A percentile compares a stretch with the other conserved stretches of the same genome.
phyloP scores from a whole-genome alignment of 1,140 invertebrate genomes.

The Periplaneta americana region DNA sequence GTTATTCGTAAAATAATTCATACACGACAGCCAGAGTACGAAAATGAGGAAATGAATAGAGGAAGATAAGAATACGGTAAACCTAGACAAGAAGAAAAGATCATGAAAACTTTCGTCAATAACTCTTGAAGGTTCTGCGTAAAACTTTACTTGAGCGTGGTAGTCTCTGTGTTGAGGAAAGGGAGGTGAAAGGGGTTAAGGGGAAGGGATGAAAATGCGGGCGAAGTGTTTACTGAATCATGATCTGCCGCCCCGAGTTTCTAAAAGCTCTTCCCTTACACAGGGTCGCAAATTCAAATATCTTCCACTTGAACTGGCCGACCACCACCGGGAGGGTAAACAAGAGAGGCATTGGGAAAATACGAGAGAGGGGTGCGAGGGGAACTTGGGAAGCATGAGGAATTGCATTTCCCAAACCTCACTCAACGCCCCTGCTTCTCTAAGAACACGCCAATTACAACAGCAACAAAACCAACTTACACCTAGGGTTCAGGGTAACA shows the following conservation, averaged over 20 bases:
- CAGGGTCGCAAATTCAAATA: slow-evolving; percentile 17
- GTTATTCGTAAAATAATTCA: too few species aligned
- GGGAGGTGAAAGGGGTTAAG: background rate
- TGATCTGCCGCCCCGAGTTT: slow-evolving; percentile 15
- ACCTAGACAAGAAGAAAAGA: background rate
- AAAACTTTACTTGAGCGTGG: background rate
- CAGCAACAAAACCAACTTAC: background rate
- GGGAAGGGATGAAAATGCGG: background rate
- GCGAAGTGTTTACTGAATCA: slow-evolving; percentile 20
- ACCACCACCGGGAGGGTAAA: background rate
- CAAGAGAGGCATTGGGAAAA: background rate
- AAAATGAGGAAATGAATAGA: background rate
- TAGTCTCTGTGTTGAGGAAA: background rate
- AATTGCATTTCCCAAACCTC: background rate
- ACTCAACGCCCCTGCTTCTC: background rate
- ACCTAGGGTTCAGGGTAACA: background rate
- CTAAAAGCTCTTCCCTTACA: slow-evolving; percentile 7
- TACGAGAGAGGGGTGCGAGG: background rate
- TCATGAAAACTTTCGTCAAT: background rate
- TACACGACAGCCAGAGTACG: background rate
- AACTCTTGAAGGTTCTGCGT: background rate
- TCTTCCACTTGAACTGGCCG: slow-evolving; percentile 10
- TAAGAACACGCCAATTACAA: background rate
- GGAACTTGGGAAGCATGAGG: background rate
- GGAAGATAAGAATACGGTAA: background rate